Evolutionary conservation across 2,113 vertebrate species (phyloP).

Genomic region (Xyrauchen texanus): DNA sequence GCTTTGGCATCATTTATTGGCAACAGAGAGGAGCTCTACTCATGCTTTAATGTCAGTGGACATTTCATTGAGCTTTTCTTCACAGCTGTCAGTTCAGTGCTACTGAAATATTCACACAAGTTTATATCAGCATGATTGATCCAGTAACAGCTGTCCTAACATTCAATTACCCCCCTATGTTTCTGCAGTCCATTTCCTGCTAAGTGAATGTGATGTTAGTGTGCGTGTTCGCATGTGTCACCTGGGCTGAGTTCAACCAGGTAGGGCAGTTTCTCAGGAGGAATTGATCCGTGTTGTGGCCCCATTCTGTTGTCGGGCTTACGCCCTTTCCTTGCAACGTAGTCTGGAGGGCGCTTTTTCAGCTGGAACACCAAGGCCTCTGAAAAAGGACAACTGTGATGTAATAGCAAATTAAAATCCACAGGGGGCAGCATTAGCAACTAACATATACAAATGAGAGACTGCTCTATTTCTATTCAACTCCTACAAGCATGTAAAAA

Average conservation of each 20-base stretch:
- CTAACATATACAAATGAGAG: neutral
- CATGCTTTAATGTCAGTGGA: constrained; percentile 1
- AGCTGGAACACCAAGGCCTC: constrained; percentile 92
- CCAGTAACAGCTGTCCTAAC: neutral
- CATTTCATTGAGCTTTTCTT: neutral
- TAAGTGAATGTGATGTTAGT: constrained; percentile 35
- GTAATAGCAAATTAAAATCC: constrained; percentile 1
- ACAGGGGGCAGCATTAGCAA: constrained; percentile 43
- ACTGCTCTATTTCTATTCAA: too few species aligned
- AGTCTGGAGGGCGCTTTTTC: constrained; percentile 90
- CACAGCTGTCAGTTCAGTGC: neutral
- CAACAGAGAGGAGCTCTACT: neutral
- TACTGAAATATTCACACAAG: neutral
- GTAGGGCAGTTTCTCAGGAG: constrained; percentile 94
- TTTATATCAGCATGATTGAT: constrained; percentile 4
- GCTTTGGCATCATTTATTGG: neutral
- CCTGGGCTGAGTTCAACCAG: constrained; percentile 95
- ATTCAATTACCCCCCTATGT: too few species aligned
- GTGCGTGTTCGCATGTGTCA: constrained; percentile 63
- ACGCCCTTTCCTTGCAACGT: constrained; percentile 82
- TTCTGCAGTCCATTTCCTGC: too few species aligned
- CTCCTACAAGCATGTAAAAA: too few species aligned
- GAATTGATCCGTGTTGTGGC: constrained; percentile 71
- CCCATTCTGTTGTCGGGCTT: constrained; percentile 86
- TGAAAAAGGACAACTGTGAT: constrained; percentile 55